A percentile compares a stretch with the other conserved stretches of the same genome.
Conservation (phyloP, 2,888 invertebrate genomes). For the Cantharis nigra region DNA sequence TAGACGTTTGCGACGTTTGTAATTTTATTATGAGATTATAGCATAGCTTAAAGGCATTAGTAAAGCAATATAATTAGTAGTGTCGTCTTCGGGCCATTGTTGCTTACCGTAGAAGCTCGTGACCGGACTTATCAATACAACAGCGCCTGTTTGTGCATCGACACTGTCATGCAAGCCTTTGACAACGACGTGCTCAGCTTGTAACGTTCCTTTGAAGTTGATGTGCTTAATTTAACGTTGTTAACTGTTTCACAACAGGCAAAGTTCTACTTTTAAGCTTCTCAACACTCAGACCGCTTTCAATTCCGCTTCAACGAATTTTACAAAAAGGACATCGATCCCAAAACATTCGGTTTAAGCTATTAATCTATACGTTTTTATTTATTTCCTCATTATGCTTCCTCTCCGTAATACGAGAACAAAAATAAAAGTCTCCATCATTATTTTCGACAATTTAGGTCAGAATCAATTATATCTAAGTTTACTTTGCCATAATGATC, state of each 20-base stretch:
- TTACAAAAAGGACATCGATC: slow-evolving; percentile 18
- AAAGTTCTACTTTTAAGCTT: slow-evolving; percentile 22
- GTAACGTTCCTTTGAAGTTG: slow-evolving; percentile 49
- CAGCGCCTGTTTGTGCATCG: slow-evolving; percentile 29
- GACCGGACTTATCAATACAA: slow-evolving; percentile 45
- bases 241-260: slow-evolving; percentile 43
- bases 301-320: slow-evolving; percentile 16
- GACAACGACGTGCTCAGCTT: slow-evolving; percentile 45
- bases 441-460: not conserved
- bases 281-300: not conserved
- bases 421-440: not conserved
- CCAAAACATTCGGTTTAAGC: not conserved
- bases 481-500: slow-evolving; percentile 15
- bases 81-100: slow-evolving; percentile 54
- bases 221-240: slow-evolving; percentile 52
- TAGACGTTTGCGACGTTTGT: not conserved
- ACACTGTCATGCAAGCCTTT: slow-evolving; percentile 38
- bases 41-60: slow-evolving; percentile 43
- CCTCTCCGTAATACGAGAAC: not conserved
- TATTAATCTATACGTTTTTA: not conserved
- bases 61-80: slow-evolving; percentile 53
- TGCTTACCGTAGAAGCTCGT: slow-evolving; percentile 53
- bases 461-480: slow-evolving; percentile 18
- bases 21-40: slow-evolving; percentile 21
- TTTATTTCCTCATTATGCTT: not conserved